Evolutionary conservation across 1,140 invertebrate species (phyloP), one percentile per base, ranked within the genome.

Genomic region (Varroa destructor): DNA sequence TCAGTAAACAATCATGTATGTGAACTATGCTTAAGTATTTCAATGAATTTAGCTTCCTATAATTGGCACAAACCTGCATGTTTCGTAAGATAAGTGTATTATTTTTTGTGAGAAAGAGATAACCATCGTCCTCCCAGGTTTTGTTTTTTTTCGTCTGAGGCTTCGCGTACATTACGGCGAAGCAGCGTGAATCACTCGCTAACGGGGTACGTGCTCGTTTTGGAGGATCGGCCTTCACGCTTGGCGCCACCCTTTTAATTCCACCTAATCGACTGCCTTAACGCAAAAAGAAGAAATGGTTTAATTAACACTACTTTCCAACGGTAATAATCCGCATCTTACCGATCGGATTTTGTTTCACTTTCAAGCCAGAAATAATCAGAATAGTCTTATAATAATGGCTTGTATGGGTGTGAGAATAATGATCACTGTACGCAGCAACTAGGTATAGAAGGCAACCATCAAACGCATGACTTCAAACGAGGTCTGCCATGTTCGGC

Each of bases 41-140:
- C 61, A 67, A 67, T 37, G 46, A 12, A 40, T 67, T 40, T 67
- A n/a, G 8, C 14, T 67, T 14, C 8, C 57, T 36, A 5, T 6
- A 58, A 58, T 58, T 5, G 3, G 25, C 40, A 58, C 57, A 42
- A 5, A 67, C 61, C 37, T 67, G 61, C 40, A 12, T 12, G 46
- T 40, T 67, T 67, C 40, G 40, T 14, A 67, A 8, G n/a, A 37
- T 67, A 1, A 67, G 61, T 14, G 61, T 43, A 8, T 12, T 37
- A 40, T 67, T 8, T 37, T 67, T 67, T 8, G 46, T 51, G n/a
- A 67, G n/a, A 2, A 67, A 1, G 14, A 67, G 61, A 8, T 67
- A 67, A 12, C 61, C 61, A 8, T 67, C 61, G 61, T 67, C 46
- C 2, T 67, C 61, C 61, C 61, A 67, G 2, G 61, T 67, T 37